Base-by-base conservation (phyloP, 2,113 vertebrate genomes). In the Gadus macrocephalus region DNA sequence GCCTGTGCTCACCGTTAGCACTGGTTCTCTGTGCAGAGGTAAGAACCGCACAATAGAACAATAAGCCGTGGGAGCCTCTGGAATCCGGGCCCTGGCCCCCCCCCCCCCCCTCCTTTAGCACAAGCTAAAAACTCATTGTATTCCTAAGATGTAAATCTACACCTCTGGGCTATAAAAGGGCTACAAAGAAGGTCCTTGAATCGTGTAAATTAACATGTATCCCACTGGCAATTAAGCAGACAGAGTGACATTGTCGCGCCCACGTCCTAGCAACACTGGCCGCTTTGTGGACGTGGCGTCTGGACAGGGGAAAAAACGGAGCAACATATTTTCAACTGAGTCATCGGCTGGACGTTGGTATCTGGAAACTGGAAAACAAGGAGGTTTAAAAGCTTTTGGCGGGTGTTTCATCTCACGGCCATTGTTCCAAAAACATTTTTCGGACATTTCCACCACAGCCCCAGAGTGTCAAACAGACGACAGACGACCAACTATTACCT, bases 181-280 rank as follows among this genome's bases (percentile, higher is more conserved):
- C 77, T 80, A 83, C 89, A 92, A 91, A 91, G 88, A 91, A 83
- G 86, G 84, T 87, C 87, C 91, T 92, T 92, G 81, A 90, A 80
- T 71, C 25, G 83, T 81, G 78, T 85, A 91, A 90, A 85, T 78
- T 87, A 91, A 88, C 82, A 74, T 87, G 72, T 91, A 75, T 89
- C 91, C 93, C 90, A 87, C 94, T 92, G 82, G 84, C 81, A 89
- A 91, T 89, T 91, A 91, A 90, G 70, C 78, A 77, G 89, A 94
- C 91, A 93, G 89, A 83, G 90, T 78, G 80, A 90, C 86, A 84
- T 92, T 93, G 91, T 93, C 74, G 90, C 91, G 85, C 87, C 91
- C 91, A 87, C 85, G 70, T 78, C 17, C 69, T 68, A n/a, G 78
- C 83, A 89, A 92, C 91, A 91, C 82, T 90, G 85, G 78, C 83